Conservation (phyloP, 1,140 invertebrate species). For the Coptotermes formosanus region DNA sequence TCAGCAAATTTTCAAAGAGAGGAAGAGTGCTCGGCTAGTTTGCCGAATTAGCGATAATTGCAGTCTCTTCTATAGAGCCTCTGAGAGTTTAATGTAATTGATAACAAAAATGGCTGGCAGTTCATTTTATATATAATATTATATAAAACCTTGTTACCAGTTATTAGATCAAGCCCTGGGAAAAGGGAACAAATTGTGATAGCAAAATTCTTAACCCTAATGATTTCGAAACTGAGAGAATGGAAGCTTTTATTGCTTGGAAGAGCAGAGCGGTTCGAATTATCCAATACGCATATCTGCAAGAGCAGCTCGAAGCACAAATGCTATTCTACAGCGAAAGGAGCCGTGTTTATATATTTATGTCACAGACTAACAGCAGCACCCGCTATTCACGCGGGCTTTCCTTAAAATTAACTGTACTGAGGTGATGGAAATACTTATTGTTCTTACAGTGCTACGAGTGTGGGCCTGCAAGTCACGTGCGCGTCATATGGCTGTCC, state of each 20-base stretch:
- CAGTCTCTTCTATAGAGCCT: constrained; percentile 1
- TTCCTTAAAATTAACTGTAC: too few relatives aligned
- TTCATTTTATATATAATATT: constrained; percentile 20
- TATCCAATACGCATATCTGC: neutral
- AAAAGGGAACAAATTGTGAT: neutral
- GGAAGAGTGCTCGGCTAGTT: neutral
- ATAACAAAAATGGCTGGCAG: constrained; percentile 12
- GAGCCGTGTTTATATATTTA: neutral
- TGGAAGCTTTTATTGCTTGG: neutral
- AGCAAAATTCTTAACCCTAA: constrained; percentile 14
- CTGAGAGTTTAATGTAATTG: constrained; percentile 19
- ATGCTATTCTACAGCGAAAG: neutral
- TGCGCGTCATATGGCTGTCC: too few relatives aligned
- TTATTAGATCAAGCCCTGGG: neutral
- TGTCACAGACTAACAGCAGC: too few relatives aligned
- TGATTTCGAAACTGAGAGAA: neutral
- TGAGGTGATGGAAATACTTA: too few relatives aligned
- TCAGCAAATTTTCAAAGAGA: neutral
- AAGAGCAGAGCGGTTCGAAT: neutral
- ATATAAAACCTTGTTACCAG: constrained; percentile 19
- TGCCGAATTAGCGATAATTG: constrained; percentile 11
- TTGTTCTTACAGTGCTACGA: too few relatives aligned
- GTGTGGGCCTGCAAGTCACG: too few relatives aligned
- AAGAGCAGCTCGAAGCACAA: neutral
- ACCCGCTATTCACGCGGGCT: too few relatives aligned